Evolutionary conservation across 2,797 vertebrate genomes (phyloP).

Genomic region (Xenentodon cancila): DNA sequence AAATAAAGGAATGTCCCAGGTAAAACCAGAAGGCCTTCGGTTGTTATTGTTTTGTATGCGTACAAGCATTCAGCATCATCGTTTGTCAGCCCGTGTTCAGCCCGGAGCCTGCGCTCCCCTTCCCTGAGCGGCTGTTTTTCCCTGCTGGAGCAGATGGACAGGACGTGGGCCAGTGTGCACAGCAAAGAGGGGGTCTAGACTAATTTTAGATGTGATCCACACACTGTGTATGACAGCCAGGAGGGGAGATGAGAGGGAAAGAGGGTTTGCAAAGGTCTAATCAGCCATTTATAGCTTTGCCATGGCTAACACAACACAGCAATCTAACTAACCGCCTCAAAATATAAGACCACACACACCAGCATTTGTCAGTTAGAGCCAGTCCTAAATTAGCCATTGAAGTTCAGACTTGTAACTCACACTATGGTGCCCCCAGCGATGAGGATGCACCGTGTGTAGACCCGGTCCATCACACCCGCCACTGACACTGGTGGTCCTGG

Average conservation of each 20-base stretch:
- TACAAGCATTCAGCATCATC: neutral
- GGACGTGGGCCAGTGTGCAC: conserved; percentile 71
- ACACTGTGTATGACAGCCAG: conserved; percentile 75
- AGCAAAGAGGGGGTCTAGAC: conserved; percentile 49
- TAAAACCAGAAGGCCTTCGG: neutral
- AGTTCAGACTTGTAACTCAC: neutral
- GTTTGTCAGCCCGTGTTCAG: neutral
- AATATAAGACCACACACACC: neutral
- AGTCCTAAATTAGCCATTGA: neutral
- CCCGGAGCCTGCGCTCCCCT: conserved; percentile 20
- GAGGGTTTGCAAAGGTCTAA: conserved; percentile 24
- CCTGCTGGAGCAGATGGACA: conserved; percentile 75
- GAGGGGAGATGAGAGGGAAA: conserved; percentile 50
- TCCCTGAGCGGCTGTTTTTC: conserved; percentile 51
- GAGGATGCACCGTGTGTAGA: no score
- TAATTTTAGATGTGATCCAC: conserved; percentile 78
- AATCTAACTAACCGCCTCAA: conserved; percentile 20
- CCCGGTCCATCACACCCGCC: no score
- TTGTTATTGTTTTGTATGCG: neutral
- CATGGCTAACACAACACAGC: conserved; percentile 40
- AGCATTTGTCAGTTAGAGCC: neutral
- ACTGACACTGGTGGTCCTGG: no score
- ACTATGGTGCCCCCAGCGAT: no score
- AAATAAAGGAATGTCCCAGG: conserved; percentile 11
- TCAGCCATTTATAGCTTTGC: conserved; percentile 67